A percentile compares a stretch with the other conserved stretches of the same genome.
Evolutionary conservation across 2,797 vertebrate species (phyloP).

Genomic region (Enteromius radiatus): DNA sequence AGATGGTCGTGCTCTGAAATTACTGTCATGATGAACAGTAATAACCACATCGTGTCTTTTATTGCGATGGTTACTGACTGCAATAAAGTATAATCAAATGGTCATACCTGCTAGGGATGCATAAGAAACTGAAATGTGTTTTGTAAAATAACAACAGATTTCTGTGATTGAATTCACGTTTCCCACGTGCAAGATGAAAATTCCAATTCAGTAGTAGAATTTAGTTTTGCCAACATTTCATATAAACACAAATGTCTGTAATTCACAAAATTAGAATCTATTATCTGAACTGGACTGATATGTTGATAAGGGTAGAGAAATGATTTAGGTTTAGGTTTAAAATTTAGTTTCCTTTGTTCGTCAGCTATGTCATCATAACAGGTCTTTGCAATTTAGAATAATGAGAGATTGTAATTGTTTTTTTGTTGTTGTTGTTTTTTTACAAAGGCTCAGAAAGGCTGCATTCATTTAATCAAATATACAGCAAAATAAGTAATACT

Average conservation of each 20-base stretch:
- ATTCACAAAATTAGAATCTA: not conserved
- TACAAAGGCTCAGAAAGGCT: not conserved
- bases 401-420: not conserved
- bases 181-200: not conserved
- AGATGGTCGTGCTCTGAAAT: not conserved
- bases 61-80: constrained; percentile 17
- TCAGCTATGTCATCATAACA: not conserved
- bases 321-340: not conserved
- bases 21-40: constrained; percentile 10
- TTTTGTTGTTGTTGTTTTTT: too few species aligned
- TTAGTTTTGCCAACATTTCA: not conserved
- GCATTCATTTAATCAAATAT: not conserved
- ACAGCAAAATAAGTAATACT: not conserved
- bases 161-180: constrained; percentile 1
- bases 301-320: not conserved
- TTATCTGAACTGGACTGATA: not conserved
- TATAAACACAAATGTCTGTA: not conserved
- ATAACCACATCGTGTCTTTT: constrained; percentile 1
- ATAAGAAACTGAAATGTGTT: constrained; percentile 4
- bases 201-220: not conserved
- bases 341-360: not conserved
- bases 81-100: not conserved
- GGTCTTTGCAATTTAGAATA: not conserved
- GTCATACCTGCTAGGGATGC: constrained; percentile 7
- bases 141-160: not conserved